Evolutionary conservation across 2,113 vertebrate species (phyloP).

Genomic region (Brachypodius melanocephalos): DNA sequence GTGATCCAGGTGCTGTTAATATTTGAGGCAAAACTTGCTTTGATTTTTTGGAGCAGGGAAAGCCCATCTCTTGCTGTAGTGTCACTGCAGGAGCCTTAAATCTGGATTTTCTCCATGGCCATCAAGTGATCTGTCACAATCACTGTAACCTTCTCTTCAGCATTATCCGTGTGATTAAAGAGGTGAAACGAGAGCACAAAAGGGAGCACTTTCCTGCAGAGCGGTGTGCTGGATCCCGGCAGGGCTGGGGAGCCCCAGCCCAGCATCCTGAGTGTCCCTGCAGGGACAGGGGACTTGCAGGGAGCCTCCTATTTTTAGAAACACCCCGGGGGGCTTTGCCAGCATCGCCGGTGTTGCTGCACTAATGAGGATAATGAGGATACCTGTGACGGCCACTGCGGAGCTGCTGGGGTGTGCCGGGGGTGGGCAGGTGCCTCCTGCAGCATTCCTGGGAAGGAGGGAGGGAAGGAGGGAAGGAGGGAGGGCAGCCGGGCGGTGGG

Average conservation of each 20-base stretch:
- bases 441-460: not conserved
- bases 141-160: not conserved
- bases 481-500: not conserved
- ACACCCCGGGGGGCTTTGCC: not conserved
- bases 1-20: not conserved
- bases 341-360: not conserved
- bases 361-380: not conserved
- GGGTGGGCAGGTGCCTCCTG: not conserved
- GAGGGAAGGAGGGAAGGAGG: not conserved
- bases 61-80: not conserved
- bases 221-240: not conserved
- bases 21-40: not conserved
- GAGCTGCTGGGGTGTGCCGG: not conserved
- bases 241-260: not conserved
- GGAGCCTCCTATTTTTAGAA: constrained; percentile 13
- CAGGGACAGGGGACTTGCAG: not conserved
- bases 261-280: not conserved
- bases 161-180: not conserved
- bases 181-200: not conserved
- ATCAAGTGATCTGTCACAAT: not conserved
- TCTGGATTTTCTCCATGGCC: not conserved
- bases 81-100: constrained; percentile 1
- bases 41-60: not conserved
- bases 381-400: not conserved
- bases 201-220: not conserved